Conservation (phyloP, 2,113 vertebrate species). For the Daphoenositta chrysoptera region DNA sequence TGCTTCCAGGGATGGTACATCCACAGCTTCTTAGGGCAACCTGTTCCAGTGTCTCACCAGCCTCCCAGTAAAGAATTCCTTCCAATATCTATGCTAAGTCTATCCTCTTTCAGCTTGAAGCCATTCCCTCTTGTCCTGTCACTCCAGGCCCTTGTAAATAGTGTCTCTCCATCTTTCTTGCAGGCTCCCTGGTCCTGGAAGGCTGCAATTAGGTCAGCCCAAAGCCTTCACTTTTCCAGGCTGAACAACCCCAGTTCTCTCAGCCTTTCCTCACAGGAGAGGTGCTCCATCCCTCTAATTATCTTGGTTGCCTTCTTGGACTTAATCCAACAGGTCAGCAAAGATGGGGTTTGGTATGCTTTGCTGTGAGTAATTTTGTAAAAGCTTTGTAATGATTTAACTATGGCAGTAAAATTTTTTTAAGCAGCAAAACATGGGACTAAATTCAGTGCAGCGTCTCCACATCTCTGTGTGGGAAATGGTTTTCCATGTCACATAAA, state of each 20-base stretch:
- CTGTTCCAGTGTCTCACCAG: not conserved
- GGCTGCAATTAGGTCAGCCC: not conserved
- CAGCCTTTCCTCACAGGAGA: not conserved
- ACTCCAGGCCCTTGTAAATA: not conserved
- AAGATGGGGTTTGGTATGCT: not conserved
- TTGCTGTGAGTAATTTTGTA: not conserved
- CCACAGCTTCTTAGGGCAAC: not conserved
- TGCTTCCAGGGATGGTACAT: not conserved
- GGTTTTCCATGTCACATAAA: not conserved
- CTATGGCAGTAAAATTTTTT: not conserved
- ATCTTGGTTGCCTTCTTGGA: not conserved
- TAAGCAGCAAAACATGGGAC: not conserved
- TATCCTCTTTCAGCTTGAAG: not conserved
- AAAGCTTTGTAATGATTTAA: not conserved
- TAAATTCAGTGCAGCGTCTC: not conserved
- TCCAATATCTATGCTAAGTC: not conserved
- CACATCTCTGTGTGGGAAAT: not conserved
- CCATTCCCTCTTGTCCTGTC: not conserved
- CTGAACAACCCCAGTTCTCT: fast-evolving
- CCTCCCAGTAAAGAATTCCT: not conserved
- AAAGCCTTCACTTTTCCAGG: not conserved
- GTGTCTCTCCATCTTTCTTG: not conserved
- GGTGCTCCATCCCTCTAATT: not conserved
- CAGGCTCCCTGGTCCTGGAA: not conserved
- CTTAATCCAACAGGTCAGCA: not conserved